Conservation (phyloP, 2,113 vertebrate genomes). For the Zosterops japonicus region DNA sequence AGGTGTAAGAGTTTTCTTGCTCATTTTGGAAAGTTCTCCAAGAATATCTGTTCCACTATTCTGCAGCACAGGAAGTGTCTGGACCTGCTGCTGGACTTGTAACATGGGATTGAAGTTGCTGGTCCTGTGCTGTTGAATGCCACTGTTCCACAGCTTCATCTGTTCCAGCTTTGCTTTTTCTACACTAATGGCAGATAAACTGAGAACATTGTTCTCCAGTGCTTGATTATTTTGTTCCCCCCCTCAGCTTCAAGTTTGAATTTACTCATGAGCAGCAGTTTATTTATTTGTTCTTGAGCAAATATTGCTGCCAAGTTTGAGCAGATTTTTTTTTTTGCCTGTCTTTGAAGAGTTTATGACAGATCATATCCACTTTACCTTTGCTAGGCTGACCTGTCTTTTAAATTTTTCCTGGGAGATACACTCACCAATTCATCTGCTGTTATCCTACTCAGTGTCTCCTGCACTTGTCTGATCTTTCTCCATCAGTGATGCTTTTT, state of each 20-base stretch:
- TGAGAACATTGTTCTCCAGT: neutral
- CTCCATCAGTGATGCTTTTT: neutral
- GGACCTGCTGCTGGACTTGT: neutral
- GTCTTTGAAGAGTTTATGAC: neutral
- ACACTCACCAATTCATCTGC: neutral
- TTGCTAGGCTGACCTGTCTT: neutral
- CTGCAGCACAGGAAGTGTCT: neutral
- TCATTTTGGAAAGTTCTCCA: neutral
- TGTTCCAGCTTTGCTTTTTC: neutral
- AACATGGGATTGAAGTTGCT: neutral
- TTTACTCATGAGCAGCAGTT: neutral
- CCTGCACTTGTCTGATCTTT: neutral
- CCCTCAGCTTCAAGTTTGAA: neutral
- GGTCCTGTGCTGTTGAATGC: accelerated
- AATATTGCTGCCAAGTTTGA: neutral
- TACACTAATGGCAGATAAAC: neutral
- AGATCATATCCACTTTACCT: neutral
- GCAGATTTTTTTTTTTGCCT: neutral
- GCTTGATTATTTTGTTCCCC: neutral
- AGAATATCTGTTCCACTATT: neutral
- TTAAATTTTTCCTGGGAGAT: neutral
- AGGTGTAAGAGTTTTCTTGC: neutral
- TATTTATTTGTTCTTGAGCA: neutral
- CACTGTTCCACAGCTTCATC: accelerated
- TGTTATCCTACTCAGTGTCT: neutral